Evolutionary conservation across 2,888 invertebrate species (phyloP).

Genomic region (Epirrhoe alternata): DNA sequence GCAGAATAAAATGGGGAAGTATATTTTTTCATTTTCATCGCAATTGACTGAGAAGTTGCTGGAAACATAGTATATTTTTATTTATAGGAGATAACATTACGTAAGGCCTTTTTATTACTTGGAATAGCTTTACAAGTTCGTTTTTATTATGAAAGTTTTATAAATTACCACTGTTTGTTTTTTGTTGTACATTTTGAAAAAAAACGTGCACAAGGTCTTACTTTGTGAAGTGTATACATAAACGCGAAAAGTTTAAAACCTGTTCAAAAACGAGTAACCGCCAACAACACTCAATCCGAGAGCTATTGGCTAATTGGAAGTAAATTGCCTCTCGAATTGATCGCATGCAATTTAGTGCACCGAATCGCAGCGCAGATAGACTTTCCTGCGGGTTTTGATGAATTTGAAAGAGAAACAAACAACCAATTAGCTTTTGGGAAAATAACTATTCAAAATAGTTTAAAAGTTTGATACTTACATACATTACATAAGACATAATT

Average conservation of each 20-base stretch:
- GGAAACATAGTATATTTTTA: conserved; percentile 5
- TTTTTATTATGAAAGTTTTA: conserved; percentile 17
- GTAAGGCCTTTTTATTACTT: conserved; percentile 1
- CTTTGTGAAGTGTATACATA: background rate
- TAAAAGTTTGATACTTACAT: background rate
- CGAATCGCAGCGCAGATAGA: conserved; percentile 21
- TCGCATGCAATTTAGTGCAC: conserved; percentile 38
- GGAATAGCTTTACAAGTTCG: conserved; percentile 17
- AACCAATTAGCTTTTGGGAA: background rate
- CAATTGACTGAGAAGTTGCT: conserved; percentile 29
- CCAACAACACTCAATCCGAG: conserved; percentile 34
- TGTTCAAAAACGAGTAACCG: conserved; percentile 18
- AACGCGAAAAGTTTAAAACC: background rate
- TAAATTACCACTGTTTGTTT: background rate
- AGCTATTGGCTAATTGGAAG: conserved; percentile 50
- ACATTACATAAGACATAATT: no score
- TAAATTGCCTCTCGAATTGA: conserved; percentile 52
- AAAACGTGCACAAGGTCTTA: background rate
- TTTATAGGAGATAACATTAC: conserved; percentile 9
- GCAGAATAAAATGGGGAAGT: conserved; percentile 52
- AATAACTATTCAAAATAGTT: conserved; percentile 1
- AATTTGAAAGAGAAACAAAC: conserved; percentile 8
- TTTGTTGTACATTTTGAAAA: background rate
- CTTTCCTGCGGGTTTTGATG: conserved; percentile 6
- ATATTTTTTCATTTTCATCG: conserved; percentile 43